Base-by-base conservation (phyloP, 1,140 invertebrate genomes). In the Drosophila ercepeae region DNA sequence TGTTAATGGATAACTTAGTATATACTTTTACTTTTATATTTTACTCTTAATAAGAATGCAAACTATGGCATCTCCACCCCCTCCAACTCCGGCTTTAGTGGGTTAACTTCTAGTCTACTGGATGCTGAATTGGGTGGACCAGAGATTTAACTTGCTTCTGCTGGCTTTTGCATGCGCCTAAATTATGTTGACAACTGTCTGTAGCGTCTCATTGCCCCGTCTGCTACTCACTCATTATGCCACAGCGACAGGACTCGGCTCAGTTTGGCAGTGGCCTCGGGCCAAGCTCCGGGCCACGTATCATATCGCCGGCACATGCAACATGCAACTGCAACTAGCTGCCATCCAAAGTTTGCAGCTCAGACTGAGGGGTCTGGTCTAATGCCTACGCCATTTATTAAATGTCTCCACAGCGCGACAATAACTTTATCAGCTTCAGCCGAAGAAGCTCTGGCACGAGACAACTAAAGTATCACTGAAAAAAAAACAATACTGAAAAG, bases 381-480 rank as follows among this genome's bases (percentile, higher is more conserved):
- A 89, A 90, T 90, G 89, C 77, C 75, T 89, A 82, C 78, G 79
- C 89, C 82, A 90, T 90, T 90, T 90, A 90, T 89, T 90, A 90
- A 90, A 89, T 90, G 89, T 89, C 82, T 76, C 74, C 76, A 68
- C 58, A 59, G 70, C 78, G 89, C 81, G 89, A 89, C 89, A 90
- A 90, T 90, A 90, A 90, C 89, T 90, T 90, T 90, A 90, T 90
- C 88, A 90, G 76, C 36, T 41, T 53, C 50, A 65, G 48, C 54
- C 8, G 52, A 59, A 49, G 64, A 49, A 41, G 42, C 36, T 48
- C 21, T 13, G 27, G 46, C 69, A 57, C 51, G 46, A 55, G 75
- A 59, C 41, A 74, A 73, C 29, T 16, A 18, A 36, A 36, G 21
- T 29, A 14, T n/a, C 23, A 64, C 42, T 2, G 5, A 39, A 7